phyloP scores from a whole-genome alignment of 1,140 invertebrate species.

The Aphidius gifuensis region DNA sequence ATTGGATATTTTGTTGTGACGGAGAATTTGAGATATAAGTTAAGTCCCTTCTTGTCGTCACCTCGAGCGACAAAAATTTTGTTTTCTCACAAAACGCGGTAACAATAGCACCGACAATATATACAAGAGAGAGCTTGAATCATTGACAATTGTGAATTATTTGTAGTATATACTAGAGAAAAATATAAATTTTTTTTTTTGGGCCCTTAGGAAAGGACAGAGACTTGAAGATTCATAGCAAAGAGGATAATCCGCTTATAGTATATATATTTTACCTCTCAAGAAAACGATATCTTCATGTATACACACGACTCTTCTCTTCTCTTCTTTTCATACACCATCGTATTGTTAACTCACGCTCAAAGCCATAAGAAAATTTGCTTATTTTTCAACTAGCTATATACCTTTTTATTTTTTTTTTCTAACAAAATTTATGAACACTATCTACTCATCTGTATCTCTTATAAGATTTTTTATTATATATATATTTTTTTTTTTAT shows the following conservation, averaged over 20 bases:
- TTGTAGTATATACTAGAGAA: neutral
- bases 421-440: constrained; percentile 26
- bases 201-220: constrained; percentile 18
- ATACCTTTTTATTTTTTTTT: constrained; percentile 16
- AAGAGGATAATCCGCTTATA: constrained; percentile 15
- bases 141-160: too few relatives aligned
- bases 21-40: constrained; percentile 40
- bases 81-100: constrained; percentile 53
- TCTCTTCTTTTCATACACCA: constrained; percentile 20
- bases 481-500: neutral
- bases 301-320: constrained; percentile 25
- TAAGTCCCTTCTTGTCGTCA: constrained; percentile 53
- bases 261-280: neutral
- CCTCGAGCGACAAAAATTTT: constrained; percentile 56
- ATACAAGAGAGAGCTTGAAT: neutral
- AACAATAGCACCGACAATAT: constrained; percentile 44
- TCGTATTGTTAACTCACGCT: constrained; percentile 32
- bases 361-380: constrained; percentile 27
- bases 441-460: constrained; percentile 27
- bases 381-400: constrained; percentile 18
- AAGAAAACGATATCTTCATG: constrained; percentile 21
- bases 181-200: constrained; percentile 3
- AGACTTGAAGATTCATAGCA: constrained; percentile 1
- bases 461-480: neutral
- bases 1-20: constrained; percentile 45